Conservation (phyloP, 2,113 vertebrate species). For the Varanus komodoensis region DNA sequence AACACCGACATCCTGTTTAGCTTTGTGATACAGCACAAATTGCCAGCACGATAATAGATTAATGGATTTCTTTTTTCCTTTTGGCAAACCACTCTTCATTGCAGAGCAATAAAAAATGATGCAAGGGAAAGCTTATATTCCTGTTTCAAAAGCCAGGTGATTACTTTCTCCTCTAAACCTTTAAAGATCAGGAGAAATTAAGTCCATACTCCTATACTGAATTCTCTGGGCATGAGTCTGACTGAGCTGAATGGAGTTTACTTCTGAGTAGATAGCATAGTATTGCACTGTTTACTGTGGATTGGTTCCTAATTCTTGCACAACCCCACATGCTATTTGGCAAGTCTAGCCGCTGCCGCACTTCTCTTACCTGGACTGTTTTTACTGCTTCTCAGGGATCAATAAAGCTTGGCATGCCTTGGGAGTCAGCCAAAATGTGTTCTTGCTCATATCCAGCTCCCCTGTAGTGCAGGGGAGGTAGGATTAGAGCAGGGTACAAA, state of each 20-base stretch:
- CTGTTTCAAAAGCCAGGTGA: background rate
- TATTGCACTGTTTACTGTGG: background rate
- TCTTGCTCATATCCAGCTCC: background rate
- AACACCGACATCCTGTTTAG: constrained; percentile 47
- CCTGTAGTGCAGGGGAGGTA: too few relatives aligned
- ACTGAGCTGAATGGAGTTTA: background rate
- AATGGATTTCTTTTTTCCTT: background rate
- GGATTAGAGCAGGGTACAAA: background rate
- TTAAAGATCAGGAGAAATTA: constrained; percentile 7
- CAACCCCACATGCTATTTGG: background rate
- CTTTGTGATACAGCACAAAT: accelerated
- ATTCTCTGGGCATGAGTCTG: background rate
- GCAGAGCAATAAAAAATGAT: constrained; percentile 31
- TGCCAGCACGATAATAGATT: constrained; percentile 7
- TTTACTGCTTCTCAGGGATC: background rate
- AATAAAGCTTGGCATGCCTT: background rate
- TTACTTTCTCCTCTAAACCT: background rate
- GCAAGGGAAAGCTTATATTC: background rate
- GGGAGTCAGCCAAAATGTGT: background rate
- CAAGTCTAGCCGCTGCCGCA: background rate
- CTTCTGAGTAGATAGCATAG: background rate
- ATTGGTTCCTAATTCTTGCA: background rate
- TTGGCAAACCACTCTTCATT: constrained; percentile 38
- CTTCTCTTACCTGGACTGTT: background rate
- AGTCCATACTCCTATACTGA: background rate